Evolutionary conservation across 2,113 vertebrate genomes (phyloP).

Genomic region (Cyphomyrus discorhynchus): DNA sequence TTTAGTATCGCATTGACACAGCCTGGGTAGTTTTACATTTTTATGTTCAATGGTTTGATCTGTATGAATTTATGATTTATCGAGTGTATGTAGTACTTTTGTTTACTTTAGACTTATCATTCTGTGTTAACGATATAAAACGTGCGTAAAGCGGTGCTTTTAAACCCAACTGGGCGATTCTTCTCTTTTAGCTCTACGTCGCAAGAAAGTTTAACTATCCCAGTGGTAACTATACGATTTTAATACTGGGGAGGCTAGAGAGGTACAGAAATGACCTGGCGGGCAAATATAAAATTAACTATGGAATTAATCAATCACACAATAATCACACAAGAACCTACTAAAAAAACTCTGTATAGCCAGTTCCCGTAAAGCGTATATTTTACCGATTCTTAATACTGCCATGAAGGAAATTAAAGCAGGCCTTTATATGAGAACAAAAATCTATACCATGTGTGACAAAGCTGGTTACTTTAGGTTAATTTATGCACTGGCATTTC

Average conservation of each 20-base stretch:
- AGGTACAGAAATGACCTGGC: neutral
- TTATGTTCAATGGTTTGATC: neutral
- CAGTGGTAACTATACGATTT: neutral
- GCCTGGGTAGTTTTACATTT: neutral
- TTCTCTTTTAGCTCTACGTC: neutral
- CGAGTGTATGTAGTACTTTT: neutral
- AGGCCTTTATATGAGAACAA: neutral
- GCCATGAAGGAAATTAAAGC: neutral
- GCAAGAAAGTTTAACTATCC: neutral
- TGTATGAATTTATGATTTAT: neutral
- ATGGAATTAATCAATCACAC: neutral
- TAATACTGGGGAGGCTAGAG: neutral
- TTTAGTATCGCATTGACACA: too few relatives aligned
- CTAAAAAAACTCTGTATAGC: neutral
- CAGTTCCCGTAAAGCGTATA: neutral
- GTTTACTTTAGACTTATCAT: neutral
- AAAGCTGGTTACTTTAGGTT: neutral
- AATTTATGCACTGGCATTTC: neutral
- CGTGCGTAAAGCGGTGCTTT: neutral
- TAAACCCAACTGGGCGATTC: neutral
- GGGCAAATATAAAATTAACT: neutral
- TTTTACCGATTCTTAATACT: neutral
- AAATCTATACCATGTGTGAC: neutral
- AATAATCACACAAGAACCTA: neutral
- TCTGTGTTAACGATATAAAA: neutral